Evolutionary conservation across 2,888 invertebrate genomes (phyloP), one percentile per base, ranked within the genome.

Genomic region (Phasia obesa): DNA sequence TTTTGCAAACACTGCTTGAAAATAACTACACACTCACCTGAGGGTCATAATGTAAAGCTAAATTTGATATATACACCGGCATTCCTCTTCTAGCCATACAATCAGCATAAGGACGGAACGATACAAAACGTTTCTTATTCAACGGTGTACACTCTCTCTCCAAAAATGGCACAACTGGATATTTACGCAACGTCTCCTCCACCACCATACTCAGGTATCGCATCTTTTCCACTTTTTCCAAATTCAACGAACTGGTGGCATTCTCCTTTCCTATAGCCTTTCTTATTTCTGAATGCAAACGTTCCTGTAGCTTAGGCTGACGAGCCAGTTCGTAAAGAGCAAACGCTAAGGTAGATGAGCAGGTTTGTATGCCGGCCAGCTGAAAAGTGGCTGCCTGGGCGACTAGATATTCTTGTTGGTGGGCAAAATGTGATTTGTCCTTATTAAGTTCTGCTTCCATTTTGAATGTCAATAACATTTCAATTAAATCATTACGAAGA

Each of bases 401-500:
- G 27, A 90, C 89, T 64, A 91, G 70, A 79, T 90, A 87, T 71
- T 91, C 91, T 44, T 87, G 87, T 25, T 89, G 86, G 64, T 89
- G 90, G 35, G 87, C 86, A 79, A 89, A 87, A 59, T 89, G 87
- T 11, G 89, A 84, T 62, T 87, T 87, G 57, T 89, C 88, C 69
- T 84, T 82, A 82, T 88, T 88, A 47, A 88, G 85, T 84, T 87
- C 88, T 53, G 88, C 88, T 82, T 89, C 89, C 85, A 91, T 89
- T 65, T 90, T 92, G 9, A 93, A 86, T 7, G 92, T 91, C 27
- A 93, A 86, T 71, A 93, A 87, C 79, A 92, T 87, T 86, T 93
- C 93, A 62, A 93, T 91, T 60, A 93, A 90, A 88, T 93, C 93
- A 82, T 92, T 91, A 75, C 92, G 88, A 62, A 90, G 87, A 13